Evolutionary conservation across 2,888 invertebrate species (phyloP), one percentile per base, ranked within the genome.

Genomic region (Lamproptera curius): DNA sequence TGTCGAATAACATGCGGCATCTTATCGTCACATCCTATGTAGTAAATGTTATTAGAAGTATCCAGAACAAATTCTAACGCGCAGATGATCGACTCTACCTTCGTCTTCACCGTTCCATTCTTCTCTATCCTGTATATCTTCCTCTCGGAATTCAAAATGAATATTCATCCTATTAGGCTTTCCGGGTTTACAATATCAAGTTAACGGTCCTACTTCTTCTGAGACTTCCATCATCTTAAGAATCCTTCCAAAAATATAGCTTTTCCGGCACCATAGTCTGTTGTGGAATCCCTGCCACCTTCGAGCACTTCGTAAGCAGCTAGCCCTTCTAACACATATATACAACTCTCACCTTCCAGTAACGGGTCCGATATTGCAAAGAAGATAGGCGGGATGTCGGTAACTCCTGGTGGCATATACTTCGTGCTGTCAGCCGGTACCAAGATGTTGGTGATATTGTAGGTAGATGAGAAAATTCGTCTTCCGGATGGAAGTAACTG

Each of bases 31-130:
- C 82, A 83, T 0, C 64, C 52, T n/a, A 78, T 54, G 33, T 70
- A 82, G 47, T 82, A 83, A 1, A 81, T 62, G 53, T 80, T 82
- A 54, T 82, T 75, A 0, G 67, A 67, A 0, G 78, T 79, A 43
- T 82, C 82, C 15, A 83, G 54, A n/a, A 83, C 82, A 51, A 83
- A 83, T 58, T 82, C 67, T 5, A 53, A 26, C 0, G 80, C 82
- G 41, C 81, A 82, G 1, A 51, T 35, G 0, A 80, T 56, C 0
- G 53, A 54, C 16, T 58, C 43, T 0, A 82, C 45, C 45, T 58
- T 72, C 0, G 65, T 72, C 50, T 61, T 74, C 0, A 68, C 42
- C 0, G 73, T 76, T 0, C 73, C 82, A 23, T 73, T 67, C 0
- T 64, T 69, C 54, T 76, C 73, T 2, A 82, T 50, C 55, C 67